A percentile compares a stretch with the other conserved stretches of the same genome.
Conservation (phyloP, 2,113 vertebrate genomes). For the Cyanoramphus novaezelandiae region DNA sequence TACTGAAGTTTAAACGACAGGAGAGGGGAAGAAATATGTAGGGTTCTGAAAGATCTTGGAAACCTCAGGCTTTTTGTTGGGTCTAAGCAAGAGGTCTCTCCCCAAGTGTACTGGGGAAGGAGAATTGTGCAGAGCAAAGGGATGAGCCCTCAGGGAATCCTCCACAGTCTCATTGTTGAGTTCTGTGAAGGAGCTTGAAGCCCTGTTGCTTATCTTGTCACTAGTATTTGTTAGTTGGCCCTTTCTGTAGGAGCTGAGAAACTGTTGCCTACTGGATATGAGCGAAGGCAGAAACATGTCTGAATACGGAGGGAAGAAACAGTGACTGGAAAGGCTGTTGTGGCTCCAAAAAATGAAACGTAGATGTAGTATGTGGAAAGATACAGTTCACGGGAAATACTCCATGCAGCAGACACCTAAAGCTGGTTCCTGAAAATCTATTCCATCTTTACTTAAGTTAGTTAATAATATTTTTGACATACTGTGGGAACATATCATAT, state of each 20-base stretch:
- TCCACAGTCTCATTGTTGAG: not conserved
- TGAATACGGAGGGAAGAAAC: not conserved
- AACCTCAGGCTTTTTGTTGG: not conserved
- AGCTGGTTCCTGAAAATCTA: not conserved
- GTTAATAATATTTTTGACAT: not conserved
- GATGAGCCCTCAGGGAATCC: not conserved
- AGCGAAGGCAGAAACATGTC: not conserved
- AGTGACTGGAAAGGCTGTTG: not conserved
- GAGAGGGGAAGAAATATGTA: accelerated
- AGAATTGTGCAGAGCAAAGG: not conserved
- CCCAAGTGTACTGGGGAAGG: not conserved
- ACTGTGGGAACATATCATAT: not conserved
- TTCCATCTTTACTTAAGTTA: not conserved
- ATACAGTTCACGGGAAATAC: not conserved
- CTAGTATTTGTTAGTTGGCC: not conserved
- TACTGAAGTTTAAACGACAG: not conserved
- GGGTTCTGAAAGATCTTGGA: not conserved
- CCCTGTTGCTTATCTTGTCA: not conserved
- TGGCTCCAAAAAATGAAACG: not conserved
- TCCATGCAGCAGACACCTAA: not conserved
- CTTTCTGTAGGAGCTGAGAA: not conserved
- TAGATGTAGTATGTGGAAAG: not conserved
- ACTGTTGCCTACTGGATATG: not conserved
- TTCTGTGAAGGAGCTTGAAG: not conserved
- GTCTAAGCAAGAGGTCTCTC: not conserved